Evolutionary conservation across 1,140 invertebrate genomes (phyloP).

Genomic region (Tenebrio molitor): DNA sequence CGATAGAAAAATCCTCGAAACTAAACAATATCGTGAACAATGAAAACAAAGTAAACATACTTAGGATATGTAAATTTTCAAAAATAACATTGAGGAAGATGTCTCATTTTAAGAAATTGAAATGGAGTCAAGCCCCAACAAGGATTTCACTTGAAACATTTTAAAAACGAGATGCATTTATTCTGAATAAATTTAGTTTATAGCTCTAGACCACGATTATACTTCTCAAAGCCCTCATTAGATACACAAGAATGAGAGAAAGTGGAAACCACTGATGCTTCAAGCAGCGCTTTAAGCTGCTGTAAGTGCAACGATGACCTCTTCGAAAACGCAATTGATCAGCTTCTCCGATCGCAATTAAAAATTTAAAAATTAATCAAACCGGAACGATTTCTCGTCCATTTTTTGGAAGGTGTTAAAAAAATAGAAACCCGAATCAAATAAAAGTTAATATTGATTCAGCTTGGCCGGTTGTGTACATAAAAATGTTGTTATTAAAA

Average conservation of each 20-base stretch:
- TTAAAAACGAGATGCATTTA: slow-evolving; percentile 1
- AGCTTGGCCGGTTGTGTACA: neutral
- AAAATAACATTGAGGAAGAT: slow-evolving; percentile 13
- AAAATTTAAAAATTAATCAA: no score
- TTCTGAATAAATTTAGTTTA: slow-evolving; percentile 30
- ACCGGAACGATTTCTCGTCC: no score
- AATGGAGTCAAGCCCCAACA: slow-evolving; percentile 12
- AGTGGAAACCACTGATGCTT: neutral
- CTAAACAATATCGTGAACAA: slow-evolving; percentile 28
- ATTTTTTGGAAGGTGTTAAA: neutral
- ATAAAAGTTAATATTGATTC: slow-evolving; percentile 9
- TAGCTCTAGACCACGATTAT: neutral
- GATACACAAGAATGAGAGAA: neutral
- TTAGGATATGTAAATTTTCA: slow-evolving; percentile 30
- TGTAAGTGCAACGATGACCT: no score
- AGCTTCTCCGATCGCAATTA: no score
- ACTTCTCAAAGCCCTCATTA: slow-evolving; percentile 1
- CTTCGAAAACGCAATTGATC: no score
- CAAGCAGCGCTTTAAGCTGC: neutral
- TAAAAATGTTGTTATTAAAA: slow-evolving; percentile 29
- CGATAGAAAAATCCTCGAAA: neutral
- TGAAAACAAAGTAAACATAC: slow-evolving; percentile 34
- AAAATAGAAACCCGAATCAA: neutral
- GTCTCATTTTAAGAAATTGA: slow-evolving; percentile 35
- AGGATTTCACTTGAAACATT: slow-evolving; percentile 6